Evolutionary conservation across 1,140 invertebrate genomes (phyloP), one percentile per base, ranked within the genome.

Genomic region (Tetranychus cinnabarinus): DNA sequence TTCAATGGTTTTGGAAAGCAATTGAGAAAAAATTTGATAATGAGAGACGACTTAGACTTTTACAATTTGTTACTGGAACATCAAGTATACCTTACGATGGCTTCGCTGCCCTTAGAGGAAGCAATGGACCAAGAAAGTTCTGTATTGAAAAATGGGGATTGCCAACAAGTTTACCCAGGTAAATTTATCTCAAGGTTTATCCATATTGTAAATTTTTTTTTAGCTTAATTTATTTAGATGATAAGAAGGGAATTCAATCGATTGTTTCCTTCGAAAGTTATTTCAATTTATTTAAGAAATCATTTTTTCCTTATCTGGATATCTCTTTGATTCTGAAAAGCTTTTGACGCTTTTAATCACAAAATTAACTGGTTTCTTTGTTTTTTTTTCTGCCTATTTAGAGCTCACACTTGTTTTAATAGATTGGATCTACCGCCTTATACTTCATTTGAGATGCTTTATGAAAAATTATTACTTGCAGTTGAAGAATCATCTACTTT

Each of bases 81-180:
- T 93, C 90, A 0, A 91, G 87, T 67, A 90, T 97, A 66, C 93
- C 93, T 0, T 96, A 90, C 71, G 92, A 97, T 72, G 93, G 92
- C 7, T 97, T 97, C 75, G 80, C 89, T 0, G 89, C 90, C 12
- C 74, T 97, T 36, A 77, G 92, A 46, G 92, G 93, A 12, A 92
- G 88, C 0, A 95, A 90, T 61, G 92, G 93, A 2, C 89, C 89
- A 12, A 77, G 91, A 13, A 89, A 91, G 67, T 97, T 97, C 75
- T 96, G 91, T 72, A 92, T 97, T 67, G 93, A 97, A 74, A 93
- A 93, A 71, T 97, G 91, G 91, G 92, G 92, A 58, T 86, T 88
- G 69, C 82, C 87, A 34, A 87, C 89, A 67, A 91, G 88, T 70
- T 77, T 97, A 65, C 92, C 91, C 2, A 81, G 91, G 81, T 84